A percentile compares a stretch with the other conserved stretches of the same genome.
These are phyloP conservation scores for Pachyseris speciosa DNA, from an alignment of 64 coral and sea anemone genomes.

Conservation along the genomic window DNA sequence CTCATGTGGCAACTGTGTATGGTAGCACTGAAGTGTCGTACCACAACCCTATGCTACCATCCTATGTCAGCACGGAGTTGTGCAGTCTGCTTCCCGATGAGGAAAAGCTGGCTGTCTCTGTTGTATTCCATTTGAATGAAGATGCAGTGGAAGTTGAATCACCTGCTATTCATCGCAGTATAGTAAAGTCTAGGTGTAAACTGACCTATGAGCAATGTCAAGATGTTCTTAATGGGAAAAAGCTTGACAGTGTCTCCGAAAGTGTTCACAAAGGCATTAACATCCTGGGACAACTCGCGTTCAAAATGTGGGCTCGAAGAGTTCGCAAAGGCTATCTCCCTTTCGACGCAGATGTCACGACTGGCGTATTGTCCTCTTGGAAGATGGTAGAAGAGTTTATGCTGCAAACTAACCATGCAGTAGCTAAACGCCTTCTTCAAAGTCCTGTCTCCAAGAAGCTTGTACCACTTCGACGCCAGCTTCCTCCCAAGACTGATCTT, in stretches of 20 bases:
- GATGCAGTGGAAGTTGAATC: constrained; percentile 46
- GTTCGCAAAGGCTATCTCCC: constrained; percentile 71
- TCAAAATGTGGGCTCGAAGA: constrained; percentile 66
- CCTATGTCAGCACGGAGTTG: constrained; percentile 45
- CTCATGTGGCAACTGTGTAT: constrained; percentile 74
- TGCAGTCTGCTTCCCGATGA: constrained; percentile 82
- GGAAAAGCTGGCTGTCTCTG: constrained; percentile 76
- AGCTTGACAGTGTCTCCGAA: constrained; percentile 23
- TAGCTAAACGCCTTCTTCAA: constrained; percentile 65
- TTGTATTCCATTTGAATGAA: constrained; percentile 69
- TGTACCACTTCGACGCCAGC: constrained; percentile 74
- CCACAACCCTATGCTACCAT: constrained; percentile 47
- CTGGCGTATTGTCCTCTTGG: not conserved
- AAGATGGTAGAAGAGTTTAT: constrained; percentile 90
- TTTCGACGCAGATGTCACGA: not conserved
- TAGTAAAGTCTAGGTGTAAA: constrained; percentile 70
- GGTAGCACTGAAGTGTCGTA: constrained; percentile 22
- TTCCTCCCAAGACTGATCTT: constrained; percentile 64
- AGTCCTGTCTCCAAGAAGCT: constrained; percentile 11
- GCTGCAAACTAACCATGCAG: constrained; percentile 79
- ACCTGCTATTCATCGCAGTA: constrained; percentile 83
- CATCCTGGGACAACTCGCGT: constrained; percentile 51
- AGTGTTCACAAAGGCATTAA: constrained; percentile 20
- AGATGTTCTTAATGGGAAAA: constrained; percentile 67
- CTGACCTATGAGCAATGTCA: constrained; percentile 83